Base-by-base conservation (phyloP, 2,888 invertebrate genomes). In the Drosophila borborema region DNA sequence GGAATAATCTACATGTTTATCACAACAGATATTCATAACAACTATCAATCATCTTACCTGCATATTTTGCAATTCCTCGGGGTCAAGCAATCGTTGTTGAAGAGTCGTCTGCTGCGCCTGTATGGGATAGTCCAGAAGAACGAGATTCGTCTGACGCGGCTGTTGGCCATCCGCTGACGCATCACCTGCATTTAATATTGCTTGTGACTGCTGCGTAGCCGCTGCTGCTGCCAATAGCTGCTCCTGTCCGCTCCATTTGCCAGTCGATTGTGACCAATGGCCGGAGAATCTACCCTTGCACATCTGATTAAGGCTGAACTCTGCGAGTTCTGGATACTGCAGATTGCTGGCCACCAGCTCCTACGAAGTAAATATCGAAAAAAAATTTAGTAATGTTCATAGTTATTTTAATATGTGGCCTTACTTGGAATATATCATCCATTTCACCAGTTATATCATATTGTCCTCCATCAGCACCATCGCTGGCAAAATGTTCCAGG, bases 281-380 rank as follows among this genome's bases (percentile, higher is more conserved):
- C 92, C 91, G 56, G 92, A 89, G 89, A 93, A 93, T 49, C 93
- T 91, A 3, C 92, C 92, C 81, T 93, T 93, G 77, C 93, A 93
- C 78, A 93, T 91, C 48, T 93, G 91, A 86, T 93, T 93, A 48
- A 93, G 89, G 45, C 93, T 92, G 61, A 93, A 93, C 63, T 93
- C 93, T 54, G 92, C 91, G 79, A 93, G 86, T 71, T 93, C 93
- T 16, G 92, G 90, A 75, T 91, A 93, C 70, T 92, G 92, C 43
- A 93, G 85, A 85, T 93, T 93, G 54, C 91, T 91, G 56, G 93
- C 91, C 51, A 93, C 91, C 51, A 93, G 80, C 64, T 93, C 93
- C 93, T 93, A 51, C 1, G 55, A 55, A 40, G n/a, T n/a, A 41
- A 3, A 28, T 31, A n/a, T 20, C n/a, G 6, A 14, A 31, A 12